A percentile compares a stretch with the other conserved stretches of the same genome.
Evolutionary conservation across 2,797 vertebrate species (phyloP).

Genomic region (Morus bassanus): DNA sequence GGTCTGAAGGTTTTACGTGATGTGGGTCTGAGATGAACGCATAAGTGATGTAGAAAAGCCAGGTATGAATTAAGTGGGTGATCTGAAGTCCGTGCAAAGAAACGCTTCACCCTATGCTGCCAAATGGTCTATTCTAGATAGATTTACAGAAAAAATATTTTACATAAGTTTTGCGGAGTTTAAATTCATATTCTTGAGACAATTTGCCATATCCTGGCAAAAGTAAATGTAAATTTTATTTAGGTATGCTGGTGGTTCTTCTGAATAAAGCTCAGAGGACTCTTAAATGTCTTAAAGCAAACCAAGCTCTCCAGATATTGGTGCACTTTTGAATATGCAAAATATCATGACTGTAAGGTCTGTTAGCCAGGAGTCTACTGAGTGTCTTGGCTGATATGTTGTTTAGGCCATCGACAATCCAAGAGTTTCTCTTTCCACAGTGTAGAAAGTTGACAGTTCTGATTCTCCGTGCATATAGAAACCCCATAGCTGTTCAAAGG

Average conservation of each 20-base stretch:
- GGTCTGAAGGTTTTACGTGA: not conserved
- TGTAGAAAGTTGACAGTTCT: not conserved
- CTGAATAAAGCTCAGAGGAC: slow-evolving; percentile 53
- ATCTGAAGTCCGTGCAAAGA: not conserved
- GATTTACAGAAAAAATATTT: not conserved
- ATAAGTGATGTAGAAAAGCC: not conserved
- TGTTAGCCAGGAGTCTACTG: not conserved
- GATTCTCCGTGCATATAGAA: not conserved
- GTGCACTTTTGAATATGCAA: slow-evolving; percentile 34
- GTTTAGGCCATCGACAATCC: not conserved
- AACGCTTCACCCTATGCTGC: not conserved
- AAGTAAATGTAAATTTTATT: slow-evolving; percentile 35
- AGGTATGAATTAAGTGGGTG: not conserved
- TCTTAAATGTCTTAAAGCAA: slow-evolving; percentile 45
- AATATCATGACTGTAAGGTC: not conserved
- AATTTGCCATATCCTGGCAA: slow-evolving; percentile 15
- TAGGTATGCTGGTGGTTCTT: slow-evolving; percentile 13
- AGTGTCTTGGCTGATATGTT: not conserved
- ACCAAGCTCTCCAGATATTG: slow-evolving; percentile 11
- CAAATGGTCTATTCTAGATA: not conserved
- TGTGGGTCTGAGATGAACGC: not conserved
- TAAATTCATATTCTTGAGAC: not conserved
- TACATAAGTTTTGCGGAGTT: not conserved
- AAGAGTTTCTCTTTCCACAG: not conserved
- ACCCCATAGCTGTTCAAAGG: not conserved